These are phyloP conservation scores for Teleopsis dalmanni DNA, from an alignment of 1,140 invertebrate genomes.

Conservation along the genomic window DNA sequence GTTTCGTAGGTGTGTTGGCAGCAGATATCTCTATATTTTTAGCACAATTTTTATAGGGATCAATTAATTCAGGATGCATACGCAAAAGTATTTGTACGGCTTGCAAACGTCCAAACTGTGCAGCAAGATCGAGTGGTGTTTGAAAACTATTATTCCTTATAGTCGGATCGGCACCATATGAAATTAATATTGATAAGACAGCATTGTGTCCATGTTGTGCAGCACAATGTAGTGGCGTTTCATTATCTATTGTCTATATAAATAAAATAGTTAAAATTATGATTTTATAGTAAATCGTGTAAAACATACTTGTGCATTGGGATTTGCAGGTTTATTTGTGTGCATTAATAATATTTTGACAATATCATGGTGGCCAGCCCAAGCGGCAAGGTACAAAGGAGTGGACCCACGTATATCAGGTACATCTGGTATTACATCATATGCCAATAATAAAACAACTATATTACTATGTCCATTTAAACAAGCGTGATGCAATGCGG, in stretches of 20 bases:
- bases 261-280: conserved; percentile 6
- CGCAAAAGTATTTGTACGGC: conserved; percentile 78
- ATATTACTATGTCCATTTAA: conserved; percentile 87
- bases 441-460: conserved; percentile 71
- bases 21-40: conserved; percentile 4
- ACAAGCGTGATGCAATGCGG: conserved; percentile 87
- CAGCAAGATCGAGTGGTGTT: conserved; percentile 87
- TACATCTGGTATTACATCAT: conserved; percentile 82
- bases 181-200: conserved; percentile 77
- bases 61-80: conserved; percentile 68
- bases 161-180: conserved; percentile 81
- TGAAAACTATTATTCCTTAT: conserved; percentile 84
- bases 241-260: conserved; percentile 80
- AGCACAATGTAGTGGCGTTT: conserved; percentile 88
- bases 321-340: conserved; percentile 64
- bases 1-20: neutral
- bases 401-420: conserved; percentile 77
- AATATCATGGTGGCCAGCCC: conserved; percentile 79
- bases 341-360: conserved; percentile 69
- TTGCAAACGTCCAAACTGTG: conserved; percentile 80
- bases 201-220: conserved; percentile 89
- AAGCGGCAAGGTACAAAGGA: conserved; percentile 80
- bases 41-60: conserved; percentile 47
- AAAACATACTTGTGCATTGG: conserved; percentile 67
- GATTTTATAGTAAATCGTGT: neutral